Percentiles rank a stretch among this genome's conserved stretches.
Conservation (phyloP, 2,797 vertebrate species). For the Falco naumanni region DNA sequence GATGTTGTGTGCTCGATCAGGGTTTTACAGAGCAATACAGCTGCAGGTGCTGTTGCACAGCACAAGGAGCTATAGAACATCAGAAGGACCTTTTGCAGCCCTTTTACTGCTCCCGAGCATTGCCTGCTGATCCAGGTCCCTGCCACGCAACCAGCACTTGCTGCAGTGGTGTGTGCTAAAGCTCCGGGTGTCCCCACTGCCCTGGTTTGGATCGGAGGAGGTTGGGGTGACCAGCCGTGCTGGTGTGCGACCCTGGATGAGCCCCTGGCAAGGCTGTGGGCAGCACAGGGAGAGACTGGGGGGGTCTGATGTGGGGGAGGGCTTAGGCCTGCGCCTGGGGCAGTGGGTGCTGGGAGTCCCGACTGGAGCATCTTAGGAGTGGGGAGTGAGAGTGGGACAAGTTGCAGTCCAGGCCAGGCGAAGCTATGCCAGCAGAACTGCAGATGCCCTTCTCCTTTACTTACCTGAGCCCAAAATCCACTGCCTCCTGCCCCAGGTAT, state of each 20-base stretch:
- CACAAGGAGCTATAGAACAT: not conserved
- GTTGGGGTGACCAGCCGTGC: not conserved
- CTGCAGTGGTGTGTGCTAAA: not conserved
- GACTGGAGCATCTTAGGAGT: not conserved
- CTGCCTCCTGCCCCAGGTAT: not conserved
- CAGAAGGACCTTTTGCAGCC: not conserved
- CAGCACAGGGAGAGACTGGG: not conserved
- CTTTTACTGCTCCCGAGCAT: not conserved
- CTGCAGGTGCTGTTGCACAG: not conserved
- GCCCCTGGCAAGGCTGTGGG: rapidly evolving
- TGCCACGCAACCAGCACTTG: not conserved
- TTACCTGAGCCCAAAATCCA: not conserved
- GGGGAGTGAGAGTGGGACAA: not conserved
- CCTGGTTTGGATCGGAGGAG: not conserved
- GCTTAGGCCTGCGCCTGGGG: not conserved
- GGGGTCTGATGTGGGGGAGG: not conserved
- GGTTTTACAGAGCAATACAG: not conserved
- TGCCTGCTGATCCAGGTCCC: not conserved
- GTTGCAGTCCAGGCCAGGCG: not conserved
- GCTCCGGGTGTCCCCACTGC: not conserved
- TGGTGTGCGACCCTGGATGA: not conserved
- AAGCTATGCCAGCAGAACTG: not conserved
- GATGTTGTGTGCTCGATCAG: not conserved
- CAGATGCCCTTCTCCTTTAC: not conserved
- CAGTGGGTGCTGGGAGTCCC: not conserved